A percentile compares a stretch with the other conserved stretches of the same genome.
phyloP scores from a whole-genome alignment of 37 sponge, comb jelly and placozoan species.

The Crambe crambe region DNA sequence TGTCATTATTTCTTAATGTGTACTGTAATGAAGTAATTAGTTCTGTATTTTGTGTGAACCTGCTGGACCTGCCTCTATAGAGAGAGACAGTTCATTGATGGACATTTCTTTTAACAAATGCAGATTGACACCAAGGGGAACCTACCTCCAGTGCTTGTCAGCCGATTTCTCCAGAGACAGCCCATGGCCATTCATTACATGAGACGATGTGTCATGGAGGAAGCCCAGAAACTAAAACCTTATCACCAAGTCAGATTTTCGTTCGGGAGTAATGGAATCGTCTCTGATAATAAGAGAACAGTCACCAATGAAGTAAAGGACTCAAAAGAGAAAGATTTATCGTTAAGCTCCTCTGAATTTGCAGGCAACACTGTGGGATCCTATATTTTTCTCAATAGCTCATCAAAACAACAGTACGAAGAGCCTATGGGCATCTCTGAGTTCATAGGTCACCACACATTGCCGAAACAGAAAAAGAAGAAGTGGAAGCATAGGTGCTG shows the following conservation, averaged over 20 bases:
- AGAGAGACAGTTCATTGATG: too few species aligned
- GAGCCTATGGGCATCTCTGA: not conserved
- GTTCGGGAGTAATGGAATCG: not conserved
- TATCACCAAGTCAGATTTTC: not conserved
- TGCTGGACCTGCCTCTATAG: too few species aligned
- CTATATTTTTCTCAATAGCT: not conserved
- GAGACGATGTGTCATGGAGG: conserved; percentile 2
- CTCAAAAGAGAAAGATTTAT: not conserved
- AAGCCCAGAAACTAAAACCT: not conserved
- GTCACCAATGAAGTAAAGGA: not conserved
- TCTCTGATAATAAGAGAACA: not conserved
- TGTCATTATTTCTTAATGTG: too few species aligned
- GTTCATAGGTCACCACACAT: not conserved
- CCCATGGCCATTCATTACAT: conserved; percentile 44
- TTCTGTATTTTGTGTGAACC: too few species aligned
- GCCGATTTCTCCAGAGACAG: conserved; percentile 27
- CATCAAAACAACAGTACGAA: not conserved
- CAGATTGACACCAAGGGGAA: conserved; percentile 31
- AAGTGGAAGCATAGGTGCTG: not conserved
- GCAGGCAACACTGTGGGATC: not conserved
- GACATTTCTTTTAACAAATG: not conserved
- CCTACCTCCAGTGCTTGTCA: conserved; percentile 28
- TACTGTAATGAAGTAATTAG: too few species aligned
- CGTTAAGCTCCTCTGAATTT: not conserved
- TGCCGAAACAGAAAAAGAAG: not conserved